Base-by-base conservation (phyloP, 2,797 vertebrate genomes). In the Xiphophorus birchmanni region DNA sequence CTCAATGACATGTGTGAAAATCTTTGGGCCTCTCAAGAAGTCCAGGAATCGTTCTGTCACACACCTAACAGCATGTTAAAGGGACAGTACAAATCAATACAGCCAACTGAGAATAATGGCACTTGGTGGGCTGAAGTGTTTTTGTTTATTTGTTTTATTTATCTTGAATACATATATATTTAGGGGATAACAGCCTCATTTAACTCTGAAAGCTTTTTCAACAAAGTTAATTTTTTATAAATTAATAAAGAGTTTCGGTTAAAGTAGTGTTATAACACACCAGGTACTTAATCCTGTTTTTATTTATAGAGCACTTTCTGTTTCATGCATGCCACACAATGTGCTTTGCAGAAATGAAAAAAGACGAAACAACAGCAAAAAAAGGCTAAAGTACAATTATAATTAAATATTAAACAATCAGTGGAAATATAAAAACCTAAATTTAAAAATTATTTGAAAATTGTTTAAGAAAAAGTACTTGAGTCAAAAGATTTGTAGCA, bases 1-100 rank as follows among this genome's bases (percentile, higher is more conserved):
- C 86, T 92, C 89, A 88, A 75, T 94, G 85, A 87, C 79, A 90
- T 63, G 93, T 94, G 94, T 93, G 93, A 94, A 95, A 93, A 93
- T 92, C 89, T 90, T 86, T 92, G 84, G 82, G 76, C 86, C 74
- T 80, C 82, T 90, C 90, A 86, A 82, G 73, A 82, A 89, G 88
- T 85, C 11, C 18, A 32, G 73, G 60, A 84, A 93, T 93, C 83
- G 69, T 88, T 88, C 81, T 87, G 84, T 93, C 87, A 87, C 91
- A 90, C 87, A 84, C 87, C 85, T 87, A 84, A 87, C 76, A 73
- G 85, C 87, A 92, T 78, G 82, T 86, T 85, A 78, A 92, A 88
- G 79, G 79, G 37, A 79, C 73, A 48, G 74, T 29, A 18, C 40
- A 48, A 52, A 92, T 94, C 92, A 84, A 91, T 93, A 86, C 11